Percentiles rank a stretch among this genome's conserved stretches.
phyloP scores from a whole-genome alignment of 2,797 vertebrate species.

The Loriculus beryllinus region DNA sequence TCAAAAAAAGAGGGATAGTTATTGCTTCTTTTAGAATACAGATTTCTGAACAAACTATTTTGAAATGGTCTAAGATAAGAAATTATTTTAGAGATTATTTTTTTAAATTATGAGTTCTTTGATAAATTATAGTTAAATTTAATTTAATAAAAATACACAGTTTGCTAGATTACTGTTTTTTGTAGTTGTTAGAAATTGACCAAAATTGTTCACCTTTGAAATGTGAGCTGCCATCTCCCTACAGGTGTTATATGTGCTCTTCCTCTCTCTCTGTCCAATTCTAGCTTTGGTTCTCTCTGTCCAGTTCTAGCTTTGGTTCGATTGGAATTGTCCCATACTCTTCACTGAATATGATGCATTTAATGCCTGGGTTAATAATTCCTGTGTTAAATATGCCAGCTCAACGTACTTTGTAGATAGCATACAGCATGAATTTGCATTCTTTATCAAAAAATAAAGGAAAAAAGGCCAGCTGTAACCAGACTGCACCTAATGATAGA shows the following conservation, averaged over 20 bases:
- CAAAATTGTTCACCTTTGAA: background rate
- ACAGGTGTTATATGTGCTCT: background rate
- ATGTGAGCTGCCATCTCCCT: background rate
- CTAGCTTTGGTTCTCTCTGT: background rate
- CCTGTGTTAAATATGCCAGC: background rate
- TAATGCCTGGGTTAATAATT: background rate
- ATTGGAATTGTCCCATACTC: background rate
- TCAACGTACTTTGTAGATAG: background rate
- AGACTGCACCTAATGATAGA: background rate
- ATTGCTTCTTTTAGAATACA: background rate
- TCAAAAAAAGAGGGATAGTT: background rate
- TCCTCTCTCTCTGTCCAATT: background rate
- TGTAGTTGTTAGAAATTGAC: background rate
- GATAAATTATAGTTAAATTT: background rate
- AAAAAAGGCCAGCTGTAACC: background rate
- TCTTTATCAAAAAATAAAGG: background rate
- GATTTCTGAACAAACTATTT: background rate
- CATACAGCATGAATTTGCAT: background rate
- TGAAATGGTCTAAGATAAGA: background rate
- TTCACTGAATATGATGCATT: background rate
- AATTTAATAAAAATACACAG: background rate
- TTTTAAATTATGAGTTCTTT: background rate
- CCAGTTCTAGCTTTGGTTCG: background rate
- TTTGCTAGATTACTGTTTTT: background rate
- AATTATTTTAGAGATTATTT: background rate